phyloP scores from a whole-genome alignment of 2,113 vertebrate genomes.

The Brachypodius melanocephalos region DNA sequence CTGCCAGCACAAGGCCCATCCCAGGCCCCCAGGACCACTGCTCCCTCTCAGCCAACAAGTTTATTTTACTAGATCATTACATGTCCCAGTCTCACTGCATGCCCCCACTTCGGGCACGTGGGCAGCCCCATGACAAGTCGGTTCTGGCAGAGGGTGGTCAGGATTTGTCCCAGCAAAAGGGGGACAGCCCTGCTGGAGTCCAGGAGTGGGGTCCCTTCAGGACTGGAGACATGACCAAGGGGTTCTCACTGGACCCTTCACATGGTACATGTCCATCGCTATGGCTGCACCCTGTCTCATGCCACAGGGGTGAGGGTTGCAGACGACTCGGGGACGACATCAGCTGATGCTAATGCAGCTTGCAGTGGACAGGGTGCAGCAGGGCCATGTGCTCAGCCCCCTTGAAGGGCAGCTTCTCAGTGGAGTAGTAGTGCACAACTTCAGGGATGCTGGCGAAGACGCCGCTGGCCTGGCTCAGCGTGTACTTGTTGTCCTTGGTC shows the following conservation, averaged over 20 bases:
- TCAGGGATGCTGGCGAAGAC: slow-evolving; percentile 88
- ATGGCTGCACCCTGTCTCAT: neutral
- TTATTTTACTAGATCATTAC: neutral
- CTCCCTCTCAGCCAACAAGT: neutral
- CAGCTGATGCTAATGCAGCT: slow-evolving; percentile 34
- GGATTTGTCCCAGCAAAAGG: neutral
- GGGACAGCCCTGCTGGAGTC: neutral
- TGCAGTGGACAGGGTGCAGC: slow-evolving; percentile 82
- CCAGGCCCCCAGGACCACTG: neutral
- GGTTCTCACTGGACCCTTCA: neutral
- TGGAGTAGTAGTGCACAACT: slow-evolving; percentile 89
- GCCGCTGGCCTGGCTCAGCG: slow-evolving; percentile 88
- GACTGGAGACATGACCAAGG: neutral
- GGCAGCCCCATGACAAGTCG: fast-evolving
- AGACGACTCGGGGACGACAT: neutral
- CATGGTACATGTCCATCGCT: neutral
- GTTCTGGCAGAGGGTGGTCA: neutral
- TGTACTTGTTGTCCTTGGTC: slow-evolving; percentile 91
- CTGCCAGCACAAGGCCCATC: too few species aligned
- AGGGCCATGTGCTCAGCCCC: slow-evolving; percentile 94
- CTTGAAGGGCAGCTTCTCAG: slow-evolving; percentile 90
- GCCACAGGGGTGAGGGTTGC: too few species aligned
- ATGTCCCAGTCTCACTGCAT: neutral
- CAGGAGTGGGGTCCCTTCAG: neutral
- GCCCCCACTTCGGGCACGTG: neutral